Conservation (phyloP, 2,797 vertebrate genomes). For the Gephyroberyx darwinii region DNA sequence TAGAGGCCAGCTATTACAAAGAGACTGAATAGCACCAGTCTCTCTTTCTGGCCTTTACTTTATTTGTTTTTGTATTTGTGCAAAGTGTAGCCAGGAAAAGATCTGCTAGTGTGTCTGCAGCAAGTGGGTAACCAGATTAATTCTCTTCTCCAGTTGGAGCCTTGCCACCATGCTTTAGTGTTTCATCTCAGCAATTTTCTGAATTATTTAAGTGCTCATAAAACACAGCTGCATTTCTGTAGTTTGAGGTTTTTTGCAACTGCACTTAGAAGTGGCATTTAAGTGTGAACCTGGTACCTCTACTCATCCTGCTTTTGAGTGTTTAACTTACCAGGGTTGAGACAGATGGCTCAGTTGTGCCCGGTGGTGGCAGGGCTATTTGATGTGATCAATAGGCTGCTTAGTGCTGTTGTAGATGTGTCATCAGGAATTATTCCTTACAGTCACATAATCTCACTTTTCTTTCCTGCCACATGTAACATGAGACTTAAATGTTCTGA, state of each 20-base stretch:
- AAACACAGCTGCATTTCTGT: constrained; percentile 14
- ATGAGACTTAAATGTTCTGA: no score
- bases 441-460: no score
- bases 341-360: neutral
- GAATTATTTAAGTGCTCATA: constrained; percentile 42
- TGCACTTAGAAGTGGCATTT: constrained; percentile 1
- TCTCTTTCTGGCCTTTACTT: constrained; percentile 11
- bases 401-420: neutral
- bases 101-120: neutral
- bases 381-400: neutral
- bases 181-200: constrained; percentile 29
- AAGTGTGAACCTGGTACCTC: neutral
- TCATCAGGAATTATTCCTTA: no score
- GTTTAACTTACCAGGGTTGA: neutral
- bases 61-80: constrained; percentile 11
- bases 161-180: constrained; percentile 23
- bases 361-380: neutral
- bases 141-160: constrained; percentile 12
- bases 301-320: constrained; percentile 7
- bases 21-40: constrained; percentile 6
- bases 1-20: constrained; percentile 27
- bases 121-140: constrained; percentile 8
- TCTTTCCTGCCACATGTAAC: no score
- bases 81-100: neutral
- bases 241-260: constrained; percentile 1